Percentiles rank a stretch among this genome's conserved stretches.
phyloP scores from a whole-genome alignment of 2,888 invertebrate species.

The Drosophila sordidapex region DNA sequence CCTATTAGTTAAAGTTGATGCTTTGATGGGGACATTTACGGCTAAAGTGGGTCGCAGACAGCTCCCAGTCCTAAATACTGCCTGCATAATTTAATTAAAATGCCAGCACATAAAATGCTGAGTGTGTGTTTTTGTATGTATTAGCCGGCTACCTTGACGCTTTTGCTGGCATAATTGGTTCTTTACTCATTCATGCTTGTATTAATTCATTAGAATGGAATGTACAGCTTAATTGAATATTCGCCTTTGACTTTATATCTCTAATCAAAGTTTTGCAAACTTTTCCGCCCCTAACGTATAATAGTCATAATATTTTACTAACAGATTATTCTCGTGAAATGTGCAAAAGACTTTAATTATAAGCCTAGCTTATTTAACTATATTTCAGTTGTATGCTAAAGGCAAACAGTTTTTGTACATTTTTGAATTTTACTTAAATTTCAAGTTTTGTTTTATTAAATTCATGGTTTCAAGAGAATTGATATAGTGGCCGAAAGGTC shows the following conservation, averaged over 20 bases:
- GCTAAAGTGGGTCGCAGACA: not conserved
- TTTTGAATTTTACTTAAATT: not conserved
- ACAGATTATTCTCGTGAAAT: not conserved
- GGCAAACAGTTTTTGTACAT: not conserved
- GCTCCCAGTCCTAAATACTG: constrained; percentile 5
- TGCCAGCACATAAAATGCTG: constrained; percentile 38
- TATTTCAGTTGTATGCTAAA: not conserved
- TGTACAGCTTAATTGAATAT: constrained; percentile 80
- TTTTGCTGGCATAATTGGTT: constrained; percentile 71
- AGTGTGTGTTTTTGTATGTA: constrained; percentile 13
- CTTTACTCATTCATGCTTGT: constrained; percentile 76
- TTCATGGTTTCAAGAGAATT: not conserved
- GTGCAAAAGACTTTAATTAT: not conserved
- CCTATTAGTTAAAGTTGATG: constrained; percentile 53
- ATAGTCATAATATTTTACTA: not conserved
- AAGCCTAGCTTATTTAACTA: not conserved
- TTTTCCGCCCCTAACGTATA: not conserved
- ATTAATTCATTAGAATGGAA: constrained; percentile 76
- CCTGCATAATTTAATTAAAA: constrained; percentile 78
- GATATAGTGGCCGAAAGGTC: not conserved
- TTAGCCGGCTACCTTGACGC: constrained; percentile 35
- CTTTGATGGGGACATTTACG: constrained; percentile 49
- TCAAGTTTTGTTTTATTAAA: not conserved
- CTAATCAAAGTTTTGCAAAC: not conserved
- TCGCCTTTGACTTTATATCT: constrained; percentile 28